Conservation (phyloP, 35 echinoderm and acorn worm species). For the Lytechinus variegatus region DNA sequence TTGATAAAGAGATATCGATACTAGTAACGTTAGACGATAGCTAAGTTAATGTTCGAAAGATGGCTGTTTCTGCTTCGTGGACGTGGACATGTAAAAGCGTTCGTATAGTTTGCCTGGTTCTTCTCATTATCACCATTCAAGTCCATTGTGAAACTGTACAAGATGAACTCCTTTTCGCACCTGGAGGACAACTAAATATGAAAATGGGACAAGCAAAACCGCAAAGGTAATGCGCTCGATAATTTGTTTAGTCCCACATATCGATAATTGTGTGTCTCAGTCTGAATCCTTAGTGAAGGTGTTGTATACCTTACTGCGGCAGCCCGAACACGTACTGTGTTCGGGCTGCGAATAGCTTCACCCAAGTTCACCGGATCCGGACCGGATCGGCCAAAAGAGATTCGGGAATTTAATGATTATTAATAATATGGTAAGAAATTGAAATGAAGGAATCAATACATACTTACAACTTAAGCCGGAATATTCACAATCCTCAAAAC, state of each 20-base stretch:
- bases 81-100: not conserved
- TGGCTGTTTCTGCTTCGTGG: not conserved
- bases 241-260: not conserved
- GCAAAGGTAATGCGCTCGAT: not conserved
- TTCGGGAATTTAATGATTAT: too few relatives aligned
- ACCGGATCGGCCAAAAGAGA: too few relatives aligned
- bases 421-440: too few relatives aligned
- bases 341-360: too few relatives aligned
- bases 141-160: not conserved
- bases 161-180: not conserved
- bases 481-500: too few relatives aligned
- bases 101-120: not conserved
- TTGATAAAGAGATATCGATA: not conserved
- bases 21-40: not conserved
- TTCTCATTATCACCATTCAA: not conserved
- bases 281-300: too few relatives aligned
- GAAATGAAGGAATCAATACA: too few relatives aligned
- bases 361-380: too few relatives aligned
- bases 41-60: not conserved
- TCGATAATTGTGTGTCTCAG: not conserved
- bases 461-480: too few relatives aligned
- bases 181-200: not conserved
- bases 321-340: too few relatives aligned
- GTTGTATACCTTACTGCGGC: too few relatives aligned
- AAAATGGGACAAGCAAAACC: slow-evolving; percentile 11